Percentiles rank a stretch among this genome's conserved stretches.
phyloP scores from a whole-genome alignment of 1,140 invertebrate species.

The Parasteatoda tepidariorum region DNA sequence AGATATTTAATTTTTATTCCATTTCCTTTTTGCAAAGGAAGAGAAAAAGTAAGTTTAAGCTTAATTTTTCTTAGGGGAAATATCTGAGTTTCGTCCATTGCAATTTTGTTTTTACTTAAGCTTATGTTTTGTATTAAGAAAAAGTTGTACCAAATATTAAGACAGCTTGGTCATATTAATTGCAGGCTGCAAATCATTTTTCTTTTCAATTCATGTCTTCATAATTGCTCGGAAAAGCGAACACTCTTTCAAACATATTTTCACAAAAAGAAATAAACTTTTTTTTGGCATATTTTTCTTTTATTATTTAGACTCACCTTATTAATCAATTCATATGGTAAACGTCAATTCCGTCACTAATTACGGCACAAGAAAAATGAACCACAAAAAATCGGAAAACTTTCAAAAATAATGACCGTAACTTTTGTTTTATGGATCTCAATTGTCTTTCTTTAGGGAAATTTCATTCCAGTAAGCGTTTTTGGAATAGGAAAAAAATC shows the following conservation, averaged over 20 bases:
- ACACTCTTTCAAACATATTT: neutral
- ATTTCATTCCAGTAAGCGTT: neutral
- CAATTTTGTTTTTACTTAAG: neutral
- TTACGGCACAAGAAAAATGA: neutral
- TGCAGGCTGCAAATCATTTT: neutral
- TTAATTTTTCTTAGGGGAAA: too few species aligned
- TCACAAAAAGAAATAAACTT: neutral
- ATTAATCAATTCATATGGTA: neutral
- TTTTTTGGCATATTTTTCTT: neutral
- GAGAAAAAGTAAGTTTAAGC: too few species aligned
- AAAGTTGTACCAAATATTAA: neutral
- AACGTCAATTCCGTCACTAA: neutral
- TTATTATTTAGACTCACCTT: neutral
- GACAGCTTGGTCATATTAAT: neutral
- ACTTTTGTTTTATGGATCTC: constrained; percentile 33
- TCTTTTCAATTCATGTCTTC: neutral
- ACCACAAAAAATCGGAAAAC: neutral
- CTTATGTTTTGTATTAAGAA: neutral
- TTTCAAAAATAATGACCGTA: constrained; percentile 25
- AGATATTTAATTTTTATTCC: too few species aligned
- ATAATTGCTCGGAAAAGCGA: neutral
- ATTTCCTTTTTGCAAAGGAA: too few species aligned
- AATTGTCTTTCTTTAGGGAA: constrained; percentile 9
- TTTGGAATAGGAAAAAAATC: neutral
- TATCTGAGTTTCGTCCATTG: neutral